These are phyloP conservation scores for Felis chaus DNA, from an alignment of 2,113 vertebrate genomes.

Conservation along the genomic window DNA sequence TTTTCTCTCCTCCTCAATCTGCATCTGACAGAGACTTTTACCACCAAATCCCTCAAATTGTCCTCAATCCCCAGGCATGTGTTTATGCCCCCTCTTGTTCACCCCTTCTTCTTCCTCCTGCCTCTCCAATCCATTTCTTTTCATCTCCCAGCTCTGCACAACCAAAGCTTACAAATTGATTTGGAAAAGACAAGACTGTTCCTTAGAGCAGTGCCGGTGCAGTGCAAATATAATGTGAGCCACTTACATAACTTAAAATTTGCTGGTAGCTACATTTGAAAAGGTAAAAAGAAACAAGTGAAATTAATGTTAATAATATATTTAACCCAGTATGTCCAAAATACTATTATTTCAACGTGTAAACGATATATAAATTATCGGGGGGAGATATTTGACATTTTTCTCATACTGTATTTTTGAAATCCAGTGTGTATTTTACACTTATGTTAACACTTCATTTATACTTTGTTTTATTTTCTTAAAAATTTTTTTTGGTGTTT, in stretches of 20 bases:
- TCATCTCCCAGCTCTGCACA: neutral
- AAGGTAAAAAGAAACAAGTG: neutral
- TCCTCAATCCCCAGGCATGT: neutral
- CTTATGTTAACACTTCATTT: neutral
- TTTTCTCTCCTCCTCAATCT: neutral
- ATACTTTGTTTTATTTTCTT: no score
- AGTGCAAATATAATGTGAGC: neutral
- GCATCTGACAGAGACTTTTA: neutral
- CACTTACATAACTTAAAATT: neutral
- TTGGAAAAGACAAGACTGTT: slow-evolving; percentile 8
- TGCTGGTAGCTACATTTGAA: neutral
- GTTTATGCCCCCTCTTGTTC: neutral
- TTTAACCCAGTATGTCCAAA: neutral
- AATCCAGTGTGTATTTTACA: slow-evolving; percentile 1
- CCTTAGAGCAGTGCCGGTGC: neutral
- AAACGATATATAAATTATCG: neutral
- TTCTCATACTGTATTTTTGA: neutral
- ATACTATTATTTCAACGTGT: neutral
- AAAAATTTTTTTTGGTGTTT: no score
- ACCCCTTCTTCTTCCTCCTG: neutral
- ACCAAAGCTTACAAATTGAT: neutral
- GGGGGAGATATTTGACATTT: neutral
- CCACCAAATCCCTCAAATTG: neutral
- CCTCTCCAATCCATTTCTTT: neutral
- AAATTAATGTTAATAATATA: slow-evolving; percentile 26